Base-by-base conservation (phyloP, 2,888 invertebrate species). In the Hydraecia micacea region DNA sequence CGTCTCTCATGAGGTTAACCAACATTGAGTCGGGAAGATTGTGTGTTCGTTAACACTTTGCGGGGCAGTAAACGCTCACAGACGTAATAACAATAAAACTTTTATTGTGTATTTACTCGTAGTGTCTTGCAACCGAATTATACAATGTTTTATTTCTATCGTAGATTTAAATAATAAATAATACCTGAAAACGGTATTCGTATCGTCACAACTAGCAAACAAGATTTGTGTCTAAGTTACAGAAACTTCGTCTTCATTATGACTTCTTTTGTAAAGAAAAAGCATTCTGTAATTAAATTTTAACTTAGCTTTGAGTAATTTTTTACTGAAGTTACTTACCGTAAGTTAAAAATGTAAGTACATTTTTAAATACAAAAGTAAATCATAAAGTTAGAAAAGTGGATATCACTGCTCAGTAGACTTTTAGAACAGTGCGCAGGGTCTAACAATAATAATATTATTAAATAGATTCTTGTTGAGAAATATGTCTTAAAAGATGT, bases 171-270 rank as follows among this genome's bases (percentile, higher is more conserved):
- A 25, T 52, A 52, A 11, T 42, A 42, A 42, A 42, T 11, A 46
- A 46, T 52, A 21, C 52, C 52, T 52, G 7, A 49, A 13, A 58
- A 58, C 6, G 13, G 1, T n/a, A 52, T 52, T 55, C 15, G 15
- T 73, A 8, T 2, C 9, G 13, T 58, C 28, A 8, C 28, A 13
- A 39, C 5, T 25, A 32, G 6, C 25, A 25, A 77, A 49, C n/a
- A 49, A 52, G 25, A 32, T 67, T 77, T 73, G 9, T 28, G 42
- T 42, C 18, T 36, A 52, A 42, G 5, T 42, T 8, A 46, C 7
- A 36, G 2, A 72, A 67, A 13, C 49, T 79, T 60, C 4, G 28
- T 52, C 65, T 60, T 60, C 49, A 66, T 79, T 8, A 15, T 46
- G 52, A 28, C 15, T 25, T 55, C 3, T 73, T 55, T 68, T 77